Evolutionary conservation across 2,113 vertebrate species (phyloP).

Genomic region (Genyomyrus donnyi): DNA sequence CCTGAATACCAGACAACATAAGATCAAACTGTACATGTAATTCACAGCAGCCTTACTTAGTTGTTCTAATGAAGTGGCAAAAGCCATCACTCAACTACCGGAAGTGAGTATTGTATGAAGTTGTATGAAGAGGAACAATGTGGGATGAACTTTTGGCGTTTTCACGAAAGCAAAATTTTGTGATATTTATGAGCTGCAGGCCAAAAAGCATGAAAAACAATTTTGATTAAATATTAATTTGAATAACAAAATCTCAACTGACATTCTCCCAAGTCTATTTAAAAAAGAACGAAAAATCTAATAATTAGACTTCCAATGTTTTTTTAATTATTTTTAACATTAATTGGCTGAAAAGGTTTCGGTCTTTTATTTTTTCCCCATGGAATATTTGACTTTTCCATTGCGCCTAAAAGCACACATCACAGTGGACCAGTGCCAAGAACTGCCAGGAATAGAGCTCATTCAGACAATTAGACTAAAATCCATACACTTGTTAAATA

Average conservation of each 20-base stretch:
- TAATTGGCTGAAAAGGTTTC: neutral
- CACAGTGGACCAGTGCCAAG: neutral
- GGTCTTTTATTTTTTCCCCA: neutral
- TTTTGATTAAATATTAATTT: neutral
- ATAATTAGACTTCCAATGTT: neutral
- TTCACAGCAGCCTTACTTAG: neutral
- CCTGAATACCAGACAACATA: neutral
- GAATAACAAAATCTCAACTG: neutral
- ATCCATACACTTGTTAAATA: slow-evolving; percentile 51
- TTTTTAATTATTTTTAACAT: neutral
- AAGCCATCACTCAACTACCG: neutral
- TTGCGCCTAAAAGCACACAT: slow-evolving; percentile 8
- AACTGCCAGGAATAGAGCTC: slow-evolving; percentile 18
- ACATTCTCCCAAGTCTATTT: neutral
- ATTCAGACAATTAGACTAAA: slow-evolving; percentile 46
- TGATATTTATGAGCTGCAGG: neutral
- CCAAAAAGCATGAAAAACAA: neutral
- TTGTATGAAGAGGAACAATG: neutral
- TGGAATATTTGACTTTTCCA: neutral
- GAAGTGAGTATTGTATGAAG: neutral
- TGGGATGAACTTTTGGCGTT: neutral
- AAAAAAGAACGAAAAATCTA: neutral
- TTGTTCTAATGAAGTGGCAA: neutral
- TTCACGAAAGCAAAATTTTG: neutral
- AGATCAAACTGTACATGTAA: neutral